phyloP scores from a whole-genome alignment of 2,113 vertebrate species.

The Pavo muticus region DNA sequence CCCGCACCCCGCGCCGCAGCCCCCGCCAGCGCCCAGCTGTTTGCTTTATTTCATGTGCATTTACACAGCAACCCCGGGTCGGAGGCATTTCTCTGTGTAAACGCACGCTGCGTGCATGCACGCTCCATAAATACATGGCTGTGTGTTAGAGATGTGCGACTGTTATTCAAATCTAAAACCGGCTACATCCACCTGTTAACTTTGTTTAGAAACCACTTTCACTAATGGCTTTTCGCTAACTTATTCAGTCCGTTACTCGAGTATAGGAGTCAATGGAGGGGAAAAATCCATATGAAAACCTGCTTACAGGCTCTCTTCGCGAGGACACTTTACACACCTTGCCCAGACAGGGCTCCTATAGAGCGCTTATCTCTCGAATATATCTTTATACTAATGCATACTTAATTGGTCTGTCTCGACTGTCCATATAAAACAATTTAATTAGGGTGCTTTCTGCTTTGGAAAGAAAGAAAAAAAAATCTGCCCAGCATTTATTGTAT shows the following conservation, averaged over 20 bases:
- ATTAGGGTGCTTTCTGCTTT: constrained; percentile 83
- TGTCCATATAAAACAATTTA: constrained; percentile 86
- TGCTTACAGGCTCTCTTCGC: constrained; percentile 25
- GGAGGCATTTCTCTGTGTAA: background rate
- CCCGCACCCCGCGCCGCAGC: background rate
- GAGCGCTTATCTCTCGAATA: constrained; percentile 76
- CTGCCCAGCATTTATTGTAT: constrained; percentile 84
- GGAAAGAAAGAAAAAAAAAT: constrained; percentile 74
- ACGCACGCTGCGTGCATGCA: background rate
- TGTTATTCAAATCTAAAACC: constrained; percentile 36
- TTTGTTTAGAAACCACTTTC: constrained; percentile 72
- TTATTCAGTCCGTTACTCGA: constrained; percentile 60
- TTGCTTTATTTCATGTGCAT: background rate
- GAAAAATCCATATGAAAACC: constrained; percentile 65
- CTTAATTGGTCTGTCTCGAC: constrained; percentile 83
- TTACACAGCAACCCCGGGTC: background rate
- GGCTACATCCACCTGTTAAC: constrained; percentile 73
- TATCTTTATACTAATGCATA: constrained; percentile 84
- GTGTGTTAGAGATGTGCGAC: background rate
- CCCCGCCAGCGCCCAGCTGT: background rate
- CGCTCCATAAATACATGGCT: background rate
- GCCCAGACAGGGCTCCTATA: constrained; percentile 58
- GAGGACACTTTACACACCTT: constrained; percentile 73
- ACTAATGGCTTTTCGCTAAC: constrained; percentile 72
- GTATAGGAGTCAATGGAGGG: constrained; percentile 58